Percentiles rank a stretch among this genome's conserved stretches.
These are phyloP conservation scores for Caenorhabditis latens DNA, from an alignment of 1,140 invertebrate species.

Conservation along the genomic window DNA sequence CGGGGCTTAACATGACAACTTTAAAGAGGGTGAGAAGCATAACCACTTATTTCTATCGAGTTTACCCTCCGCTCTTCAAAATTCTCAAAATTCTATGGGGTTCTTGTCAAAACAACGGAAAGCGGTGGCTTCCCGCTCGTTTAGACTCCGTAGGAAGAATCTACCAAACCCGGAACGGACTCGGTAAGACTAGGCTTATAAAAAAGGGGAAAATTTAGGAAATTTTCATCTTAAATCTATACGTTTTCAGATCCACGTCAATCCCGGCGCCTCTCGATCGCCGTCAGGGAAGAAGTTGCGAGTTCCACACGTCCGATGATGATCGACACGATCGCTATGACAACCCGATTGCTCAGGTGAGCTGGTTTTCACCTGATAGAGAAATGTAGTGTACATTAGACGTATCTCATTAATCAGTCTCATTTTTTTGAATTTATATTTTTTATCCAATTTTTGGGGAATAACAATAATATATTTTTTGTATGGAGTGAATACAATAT, in stretches of 20 bases:
- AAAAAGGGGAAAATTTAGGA: background rate
- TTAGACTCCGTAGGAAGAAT: background rate
- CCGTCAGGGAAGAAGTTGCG: slow-evolving; percentile 32
- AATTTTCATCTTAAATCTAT: background rate
- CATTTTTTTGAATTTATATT: no score
- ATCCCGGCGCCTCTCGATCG: slow-evolving; percentile 50
- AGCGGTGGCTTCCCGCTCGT: background rate
- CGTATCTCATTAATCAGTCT: no score
- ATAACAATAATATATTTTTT: no score
- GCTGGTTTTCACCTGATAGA: background rate
- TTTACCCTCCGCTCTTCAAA: no score
- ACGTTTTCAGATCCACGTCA: slow-evolving; percentile 12
- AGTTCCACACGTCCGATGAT: slow-evolving; percentile 31
- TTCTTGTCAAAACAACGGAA: background rate
- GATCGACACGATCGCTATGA: slow-evolving; percentile 48
- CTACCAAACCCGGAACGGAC: background rate
- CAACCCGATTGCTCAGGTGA: slow-evolving; percentile 57
- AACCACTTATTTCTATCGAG: background rate
- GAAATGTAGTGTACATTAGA: background rate
- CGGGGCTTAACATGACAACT: background rate
- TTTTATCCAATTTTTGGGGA: no score
- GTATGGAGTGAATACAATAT: no score
- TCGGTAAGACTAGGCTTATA: background rate
- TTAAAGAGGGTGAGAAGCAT: background rate
- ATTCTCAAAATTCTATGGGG: background rate